Base-by-base conservation (phyloP, 1,140 invertebrate species). In the Scylla paramamosain region DNA sequence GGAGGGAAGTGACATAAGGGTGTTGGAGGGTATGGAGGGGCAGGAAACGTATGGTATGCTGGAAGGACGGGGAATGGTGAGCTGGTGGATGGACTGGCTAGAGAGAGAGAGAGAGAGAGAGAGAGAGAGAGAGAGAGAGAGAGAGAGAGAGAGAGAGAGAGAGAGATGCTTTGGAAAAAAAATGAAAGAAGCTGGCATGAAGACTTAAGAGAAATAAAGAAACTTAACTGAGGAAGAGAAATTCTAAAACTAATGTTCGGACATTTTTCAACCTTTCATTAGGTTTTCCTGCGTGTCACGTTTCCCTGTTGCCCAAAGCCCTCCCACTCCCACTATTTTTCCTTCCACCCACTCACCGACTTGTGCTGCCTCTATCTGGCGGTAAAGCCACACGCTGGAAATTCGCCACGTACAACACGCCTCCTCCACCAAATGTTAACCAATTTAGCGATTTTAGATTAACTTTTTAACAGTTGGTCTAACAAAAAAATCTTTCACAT, bases 91-190 rank as follows among this genome's bases (percentile, higher is more conserved):
- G 20, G 16, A 20, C n/a, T n/a, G 20, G n/a, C 16, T n/a, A 1
- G 67, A n/a, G 6, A 3, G 20, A 0, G 6, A 3, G 12, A 2
- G n/a, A 3, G 67, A n/a, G 67, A 3, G 67, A n/a, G 67, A 77
- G 67, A 77, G 67, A 77, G 67, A n/a, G 25, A 77, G 25, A 77
- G 67, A 77, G 25, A 77, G 25, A 77, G 67, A n/a, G 83, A 28
- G n/a, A 28, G 83, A 86, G 83, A 86, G 83, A 86, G 83, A 86
- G 83, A 86, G 83, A 86, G 83, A 28, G n/a, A 86, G 83, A 86
- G 83, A 86, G 83, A 39, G 83, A 39, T n/a, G 52, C 52, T 59
- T 59, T 59, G 10, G 25, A 77, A 20, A 77, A 20, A 59, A 59
- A 59, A 59, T 12, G 52, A 59, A 59, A 20, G 52, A 59, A 59